Percentiles rank a stretch among this genome's conserved stretches.
phyloP scores from a whole-genome alignment of 64 coral and sea anemone genomes.

The Orbicella faveolata region DNA sequence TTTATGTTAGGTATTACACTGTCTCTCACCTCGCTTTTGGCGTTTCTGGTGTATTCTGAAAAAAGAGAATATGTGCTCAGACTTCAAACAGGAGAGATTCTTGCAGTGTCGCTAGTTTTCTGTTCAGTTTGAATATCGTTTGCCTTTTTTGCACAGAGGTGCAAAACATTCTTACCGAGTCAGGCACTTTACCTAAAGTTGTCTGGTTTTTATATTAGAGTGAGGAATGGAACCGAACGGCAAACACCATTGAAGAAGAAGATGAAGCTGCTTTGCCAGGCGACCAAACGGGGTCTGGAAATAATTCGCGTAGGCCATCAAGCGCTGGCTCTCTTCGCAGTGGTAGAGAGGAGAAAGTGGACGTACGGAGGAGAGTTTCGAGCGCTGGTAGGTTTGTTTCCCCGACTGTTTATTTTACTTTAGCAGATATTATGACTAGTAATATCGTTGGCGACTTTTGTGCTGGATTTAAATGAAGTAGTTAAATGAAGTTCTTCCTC shows the following conservation, averaged over 20 bases:
- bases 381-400: constrained; percentile 39
- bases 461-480: neutral
- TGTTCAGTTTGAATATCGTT: no score
- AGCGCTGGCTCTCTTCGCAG: constrained; percentile 40
- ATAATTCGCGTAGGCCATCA: constrained; percentile 9
- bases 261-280: constrained; percentile 5
- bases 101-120: no score
- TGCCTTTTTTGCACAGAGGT: no score
- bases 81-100: no score
- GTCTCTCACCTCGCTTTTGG: no score
- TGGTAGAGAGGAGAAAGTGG: constrained; percentile 2
- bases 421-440: no score
- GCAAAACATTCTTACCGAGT: no score
- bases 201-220: constrained; percentile 19
- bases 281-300: constrained; percentile 23
- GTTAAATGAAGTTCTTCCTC: neutral
- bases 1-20: no score
- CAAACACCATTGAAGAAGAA: constrained; percentile 48
- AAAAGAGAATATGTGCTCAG: no score
- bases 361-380: constrained; percentile 19
- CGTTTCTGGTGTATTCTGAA: no score
- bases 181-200: no score
- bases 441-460: neutral
- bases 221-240: constrained; percentile 50
- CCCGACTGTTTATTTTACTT: no score